Evolutionary conservation across 2,113 vertebrate species (phyloP).

Genomic region (Craseonycteris thonglongyai): DNA sequence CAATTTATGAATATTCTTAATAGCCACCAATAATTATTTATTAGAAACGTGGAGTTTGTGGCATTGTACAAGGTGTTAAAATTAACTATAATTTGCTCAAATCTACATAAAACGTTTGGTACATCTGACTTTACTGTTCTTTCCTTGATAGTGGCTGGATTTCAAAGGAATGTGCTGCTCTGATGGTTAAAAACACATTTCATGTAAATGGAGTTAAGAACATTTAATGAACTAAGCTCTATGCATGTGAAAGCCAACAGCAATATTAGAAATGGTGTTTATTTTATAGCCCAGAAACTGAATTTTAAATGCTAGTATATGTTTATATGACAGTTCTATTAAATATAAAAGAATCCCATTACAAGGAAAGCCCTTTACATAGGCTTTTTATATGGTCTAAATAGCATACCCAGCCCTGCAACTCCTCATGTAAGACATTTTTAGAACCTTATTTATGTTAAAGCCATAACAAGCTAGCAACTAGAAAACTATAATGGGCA

Average conservation of each 20-base stretch:
- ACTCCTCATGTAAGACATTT: constrained; percentile 86
- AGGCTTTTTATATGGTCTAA: constrained; percentile 83
- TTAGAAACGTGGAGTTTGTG: neutral
- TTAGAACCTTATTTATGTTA: constrained; percentile 88
- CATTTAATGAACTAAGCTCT: constrained; percentile 73
- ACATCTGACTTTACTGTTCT: neutral
- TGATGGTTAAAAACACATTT: constrained; percentile 65
- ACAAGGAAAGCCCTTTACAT: constrained; percentile 79
- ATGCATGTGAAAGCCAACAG: constrained; percentile 78
- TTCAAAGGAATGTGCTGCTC: constrained; percentile 8
- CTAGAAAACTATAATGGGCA: constrained; percentile 87
- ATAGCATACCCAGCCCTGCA: constrained; percentile 82
- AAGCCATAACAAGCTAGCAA: constrained; percentile 86
- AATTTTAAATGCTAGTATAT: constrained; percentile 82
- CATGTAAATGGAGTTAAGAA: constrained; percentile 51
- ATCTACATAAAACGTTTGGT: neutral
- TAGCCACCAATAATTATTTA: neutral
- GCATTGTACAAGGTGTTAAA: neutral
- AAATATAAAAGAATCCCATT: constrained; percentile 84
- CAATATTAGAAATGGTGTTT: constrained; percentile 84
- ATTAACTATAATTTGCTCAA: neutral
- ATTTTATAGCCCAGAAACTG: constrained; percentile 83
- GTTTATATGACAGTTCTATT: constrained; percentile 86
- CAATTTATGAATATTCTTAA: neutral
- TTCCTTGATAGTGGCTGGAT: neutral